Conservation (phyloP, 2,113 vertebrate genomes). For the Uropsilus gracilis region DNA sequence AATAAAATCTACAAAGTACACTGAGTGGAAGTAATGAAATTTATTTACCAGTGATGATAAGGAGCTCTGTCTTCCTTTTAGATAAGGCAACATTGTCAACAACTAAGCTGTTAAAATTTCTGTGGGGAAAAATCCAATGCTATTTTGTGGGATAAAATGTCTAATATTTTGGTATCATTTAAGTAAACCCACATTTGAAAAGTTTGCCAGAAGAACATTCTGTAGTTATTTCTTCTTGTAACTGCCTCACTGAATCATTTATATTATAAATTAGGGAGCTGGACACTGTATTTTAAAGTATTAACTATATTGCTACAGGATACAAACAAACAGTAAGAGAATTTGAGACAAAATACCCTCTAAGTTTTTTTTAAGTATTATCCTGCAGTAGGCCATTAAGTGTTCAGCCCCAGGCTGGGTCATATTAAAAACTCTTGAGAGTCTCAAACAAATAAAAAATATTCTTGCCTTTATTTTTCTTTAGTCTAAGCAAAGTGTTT, state of each 20-base stretch:
- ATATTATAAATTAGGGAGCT: neutral
- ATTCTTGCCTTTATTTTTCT: neutral
- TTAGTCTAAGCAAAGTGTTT: no score
- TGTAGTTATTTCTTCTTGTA: neutral
- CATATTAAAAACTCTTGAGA: neutral
- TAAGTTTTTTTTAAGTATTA: neutral
- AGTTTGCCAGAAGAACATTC: neutral
- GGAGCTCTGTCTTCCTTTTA: neutral
- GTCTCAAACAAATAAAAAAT: neutral
- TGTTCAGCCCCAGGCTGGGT: neutral
- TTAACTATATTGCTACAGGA: neutral
- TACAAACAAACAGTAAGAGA: neutral
- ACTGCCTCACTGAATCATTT: neutral
- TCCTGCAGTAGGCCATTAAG: neutral
- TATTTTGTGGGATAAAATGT: slow-evolving; percentile 9
- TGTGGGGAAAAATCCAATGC: neutral
- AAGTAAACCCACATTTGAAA: slow-evolving; percentile 31
- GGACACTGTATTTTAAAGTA: neutral
- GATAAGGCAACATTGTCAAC: slow-evolving; percentile 4
- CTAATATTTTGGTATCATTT: neutral
- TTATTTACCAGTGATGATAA: neutral
- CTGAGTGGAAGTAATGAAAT: neutral
- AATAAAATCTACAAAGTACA: slow-evolving; percentile 54
- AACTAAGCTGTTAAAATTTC: neutral
- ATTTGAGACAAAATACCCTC: neutral